Evolutionary conservation across 2,113 vertebrate species (phyloP).

Genomic region (Oncorhynchus kisutch): DNA sequence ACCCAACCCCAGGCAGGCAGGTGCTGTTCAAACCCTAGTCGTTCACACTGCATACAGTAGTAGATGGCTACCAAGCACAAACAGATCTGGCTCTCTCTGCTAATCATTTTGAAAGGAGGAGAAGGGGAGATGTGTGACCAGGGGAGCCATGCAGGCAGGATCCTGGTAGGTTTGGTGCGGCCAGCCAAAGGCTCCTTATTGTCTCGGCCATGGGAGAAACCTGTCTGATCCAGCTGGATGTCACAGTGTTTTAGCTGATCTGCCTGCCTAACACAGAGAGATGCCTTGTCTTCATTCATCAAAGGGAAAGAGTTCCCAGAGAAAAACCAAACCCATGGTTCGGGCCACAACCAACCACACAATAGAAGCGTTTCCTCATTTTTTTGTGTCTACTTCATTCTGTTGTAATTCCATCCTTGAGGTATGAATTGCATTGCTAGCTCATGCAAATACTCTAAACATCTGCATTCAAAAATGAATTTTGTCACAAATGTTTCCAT

Average conservation of each 20-base stretch:
- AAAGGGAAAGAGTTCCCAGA: slow-evolving; percentile 20
- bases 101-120: background rate
- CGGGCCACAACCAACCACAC: background rate
- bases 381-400: background rate
- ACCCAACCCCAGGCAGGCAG: too few species aligned
- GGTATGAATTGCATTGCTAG: too few species aligned
- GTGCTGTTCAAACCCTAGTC: background rate
- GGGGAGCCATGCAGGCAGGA: background rate
- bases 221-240: slow-evolving; percentile 49
- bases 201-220: slow-evolving; percentile 39
- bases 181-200: slow-evolving; percentile 29
- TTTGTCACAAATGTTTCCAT: too few species aligned
- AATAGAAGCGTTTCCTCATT: background rate
- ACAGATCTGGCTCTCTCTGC: background rate
- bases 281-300: slow-evolving; percentile 39
- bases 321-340: slow-evolving; percentile 11
- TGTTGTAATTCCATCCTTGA: background rate
- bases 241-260: slow-evolving; percentile 1
- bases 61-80: too few species aligned
- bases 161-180: slow-evolving; percentile 22
- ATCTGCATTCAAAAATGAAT: background rate
- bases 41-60: too few species aligned
- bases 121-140: background rate
- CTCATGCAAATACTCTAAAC: too few species aligned
- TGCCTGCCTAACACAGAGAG: slow-evolving; percentile 39